A percentile compares a stretch with the other conserved stretches of the same genome.
Evolutionary conservation across 2,113 vertebrate genomes (phyloP).

Genomic region (Sterrhoptilus dennistouni): DNA sequence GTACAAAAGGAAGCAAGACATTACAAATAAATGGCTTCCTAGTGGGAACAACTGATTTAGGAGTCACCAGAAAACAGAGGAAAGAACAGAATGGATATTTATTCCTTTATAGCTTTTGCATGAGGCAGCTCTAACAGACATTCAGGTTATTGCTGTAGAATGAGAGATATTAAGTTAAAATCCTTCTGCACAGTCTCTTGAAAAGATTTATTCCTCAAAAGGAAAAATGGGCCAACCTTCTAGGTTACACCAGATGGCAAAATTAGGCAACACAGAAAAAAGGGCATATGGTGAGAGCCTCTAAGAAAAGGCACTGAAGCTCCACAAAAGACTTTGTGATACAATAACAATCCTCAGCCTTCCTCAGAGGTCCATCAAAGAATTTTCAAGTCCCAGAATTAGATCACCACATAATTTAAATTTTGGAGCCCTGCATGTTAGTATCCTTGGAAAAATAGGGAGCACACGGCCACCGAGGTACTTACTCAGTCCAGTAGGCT

Average conservation of each 20-base stretch:
- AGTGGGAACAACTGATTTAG: background rate
- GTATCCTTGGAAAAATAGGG: background rate
- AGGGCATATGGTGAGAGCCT: background rate
- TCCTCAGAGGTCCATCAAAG: background rate
- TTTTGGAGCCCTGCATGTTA: background rate
- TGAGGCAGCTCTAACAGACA: background rate
- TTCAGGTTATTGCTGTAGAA: background rate
- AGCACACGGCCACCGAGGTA: slow-evolving; percentile 22
- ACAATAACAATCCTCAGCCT: background rate
- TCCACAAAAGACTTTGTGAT: background rate
- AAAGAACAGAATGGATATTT: background rate
- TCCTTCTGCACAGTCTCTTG: background rate
- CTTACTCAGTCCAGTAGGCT: slow-evolving; percentile 85
- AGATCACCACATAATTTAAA: background rate
- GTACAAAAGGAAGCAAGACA: background rate
- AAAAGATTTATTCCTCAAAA: background rate
- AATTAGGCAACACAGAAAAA: background rate
- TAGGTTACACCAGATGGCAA: background rate
- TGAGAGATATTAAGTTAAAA: background rate
- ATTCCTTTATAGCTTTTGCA: background rate
- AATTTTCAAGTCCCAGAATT: background rate
- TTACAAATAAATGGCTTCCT: background rate
- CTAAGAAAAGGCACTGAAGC: background rate
- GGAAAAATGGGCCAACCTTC: background rate
- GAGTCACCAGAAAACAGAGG: background rate